phyloP scores from a whole-genome alignment of 2,888 invertebrate genomes.

The Chymomyza caudatula region DNA sequence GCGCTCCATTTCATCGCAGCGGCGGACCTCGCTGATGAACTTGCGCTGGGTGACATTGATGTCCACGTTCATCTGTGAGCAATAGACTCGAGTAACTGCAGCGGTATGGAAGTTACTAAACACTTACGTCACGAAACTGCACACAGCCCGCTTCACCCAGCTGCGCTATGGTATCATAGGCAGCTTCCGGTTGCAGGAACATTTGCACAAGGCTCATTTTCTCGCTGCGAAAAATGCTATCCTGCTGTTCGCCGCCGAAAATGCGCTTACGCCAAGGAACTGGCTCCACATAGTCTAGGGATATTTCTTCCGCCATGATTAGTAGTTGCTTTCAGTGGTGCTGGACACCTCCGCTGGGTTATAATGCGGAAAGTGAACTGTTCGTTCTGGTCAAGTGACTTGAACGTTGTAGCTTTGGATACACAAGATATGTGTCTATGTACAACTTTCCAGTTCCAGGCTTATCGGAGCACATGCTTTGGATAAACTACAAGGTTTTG shows the following conservation, averaged over 20 bases:
- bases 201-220: slow-evolving; percentile 95
- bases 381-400: slow-evolving; percentile 57
- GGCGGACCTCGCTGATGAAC: slow-evolving; percentile 88
- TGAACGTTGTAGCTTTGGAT: slow-evolving; percentile 25
- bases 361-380: slow-evolving; percentile 50
- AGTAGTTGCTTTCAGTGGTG: slow-evolving; percentile 20
- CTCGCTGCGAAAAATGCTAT: slow-evolving; percentile 90
- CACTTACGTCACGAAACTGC: slow-evolving; percentile 95
- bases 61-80: slow-evolving; percentile 84
- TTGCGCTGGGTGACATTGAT: slow-evolving; percentile 89
- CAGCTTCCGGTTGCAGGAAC: slow-evolving; percentile 96
- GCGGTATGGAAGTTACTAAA: not conserved
- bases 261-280: slow-evolving; percentile 13
- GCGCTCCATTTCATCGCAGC: slow-evolving; percentile 91
- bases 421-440: slow-evolving; percentile 18
- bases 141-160: slow-evolving; percentile 95
- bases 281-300: not conserved
- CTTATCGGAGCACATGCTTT: slow-evolving; percentile 53
- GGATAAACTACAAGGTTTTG: slow-evolving; percentile 39
- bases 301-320: slow-evolving; percentile 29
- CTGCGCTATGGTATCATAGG: slow-evolving; percentile 94
- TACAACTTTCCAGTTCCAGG: slow-evolving; percentile 31
- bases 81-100: not conserved
- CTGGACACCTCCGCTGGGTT: slow-evolving; percentile 28
- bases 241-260: slow-evolving; percentile 74